Evolutionary conservation across 2,888 invertebrate genomes (phyloP), one percentile per base, ranked within the genome.

Genomic region (Galerucella calmariensis): DNA sequence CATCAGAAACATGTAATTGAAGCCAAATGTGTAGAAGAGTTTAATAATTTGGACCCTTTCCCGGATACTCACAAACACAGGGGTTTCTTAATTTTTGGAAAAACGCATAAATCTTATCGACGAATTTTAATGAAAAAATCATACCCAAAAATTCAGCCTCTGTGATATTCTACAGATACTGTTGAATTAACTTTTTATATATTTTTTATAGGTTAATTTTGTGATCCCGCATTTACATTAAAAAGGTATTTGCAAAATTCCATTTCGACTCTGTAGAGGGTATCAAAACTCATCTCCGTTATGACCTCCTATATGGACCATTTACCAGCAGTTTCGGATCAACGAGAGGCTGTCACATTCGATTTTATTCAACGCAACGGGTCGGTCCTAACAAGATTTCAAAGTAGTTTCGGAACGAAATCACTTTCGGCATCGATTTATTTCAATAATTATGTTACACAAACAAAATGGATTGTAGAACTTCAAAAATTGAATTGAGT

Each of bases 341-440:
- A 35, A 35, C 35, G 35, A 16, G 12, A 10, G 20, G 20, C 41
- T 62, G 41, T 62, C 62, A 41, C 62, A 62, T 62, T 27, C 62
- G 35, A 62, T 62, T 62, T 62, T 62, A 62, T 62, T 41, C 14
- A 41, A 6, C 35, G 35, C 6, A 35, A 35, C 11, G 59, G 59
- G 24, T 59, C 27, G 41, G 12, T 12, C 16, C 62, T 62, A 62
- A 62, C 62, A 62, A 62, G 62, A 41, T 62, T 62, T 62, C 35
- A 14, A 41, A 41, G 12, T 62, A 35, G 16, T 62, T 62, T 12
- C 16, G 9, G 14, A 62, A 62, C 41, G 14, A 62, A n/a, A 10
- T 62, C 41, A n/a, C 35, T 41, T 41, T 16, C 16, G 10, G 35
- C 35, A 44, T 14, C 24, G 62, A 62, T 62, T 62, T 41, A 27